phyloP scores from a whole-genome alignment of 2,888 invertebrate species.

The Lamellibrachia satsuma region DNA sequence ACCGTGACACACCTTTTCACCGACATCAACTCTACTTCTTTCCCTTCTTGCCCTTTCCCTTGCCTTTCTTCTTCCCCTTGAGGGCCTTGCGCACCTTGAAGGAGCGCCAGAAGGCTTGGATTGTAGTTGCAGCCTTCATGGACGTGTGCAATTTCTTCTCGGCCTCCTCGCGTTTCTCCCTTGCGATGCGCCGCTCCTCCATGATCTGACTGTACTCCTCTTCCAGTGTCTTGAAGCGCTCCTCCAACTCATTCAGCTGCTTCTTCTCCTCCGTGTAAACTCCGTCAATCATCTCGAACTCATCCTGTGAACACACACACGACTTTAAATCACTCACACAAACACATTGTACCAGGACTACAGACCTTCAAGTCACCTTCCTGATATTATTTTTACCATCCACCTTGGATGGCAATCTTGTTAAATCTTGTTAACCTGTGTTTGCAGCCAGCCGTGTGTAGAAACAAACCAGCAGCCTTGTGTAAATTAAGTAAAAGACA shows the following conservation, averaged over 20 bases:
- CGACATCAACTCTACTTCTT: slow-evolving; percentile 29
- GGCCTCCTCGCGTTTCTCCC: slow-evolving; percentile 60
- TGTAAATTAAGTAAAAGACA: too few species aligned
- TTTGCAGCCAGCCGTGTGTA: too few species aligned
- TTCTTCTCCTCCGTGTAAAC: slow-evolving; percentile 65
- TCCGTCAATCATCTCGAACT: slow-evolving; percentile 64
- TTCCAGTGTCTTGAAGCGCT: slow-evolving; percentile 63
- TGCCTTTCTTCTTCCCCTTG: slow-evolving; percentile 60
- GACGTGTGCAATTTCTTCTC: slow-evolving; percentile 61
- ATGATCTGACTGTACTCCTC: slow-evolving; percentile 62
- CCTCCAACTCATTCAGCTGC: slow-evolving; percentile 64
- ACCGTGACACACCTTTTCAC: background rate
- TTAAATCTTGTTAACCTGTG: background rate
- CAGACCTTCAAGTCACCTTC: too few species aligned
- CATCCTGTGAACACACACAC: slow-evolving; percentile 49
- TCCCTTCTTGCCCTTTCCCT: slow-evolving; percentile 44
- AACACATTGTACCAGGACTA: too few species aligned
- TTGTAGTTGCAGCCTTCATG: slow-evolving; percentile 63
- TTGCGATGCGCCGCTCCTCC: slow-evolving; percentile 61
- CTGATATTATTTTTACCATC: background rate
- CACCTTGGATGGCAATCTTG: too few species aligned
- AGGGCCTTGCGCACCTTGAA: slow-evolving; percentile 65
- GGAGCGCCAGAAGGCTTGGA: slow-evolving; percentile 66
- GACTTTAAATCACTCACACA: background rate
- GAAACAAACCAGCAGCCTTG: too few species aligned